Evolutionary conservation across 2,888 invertebrate species (phyloP).

Genomic region (Caenorhabditis doughertyi): DNA sequence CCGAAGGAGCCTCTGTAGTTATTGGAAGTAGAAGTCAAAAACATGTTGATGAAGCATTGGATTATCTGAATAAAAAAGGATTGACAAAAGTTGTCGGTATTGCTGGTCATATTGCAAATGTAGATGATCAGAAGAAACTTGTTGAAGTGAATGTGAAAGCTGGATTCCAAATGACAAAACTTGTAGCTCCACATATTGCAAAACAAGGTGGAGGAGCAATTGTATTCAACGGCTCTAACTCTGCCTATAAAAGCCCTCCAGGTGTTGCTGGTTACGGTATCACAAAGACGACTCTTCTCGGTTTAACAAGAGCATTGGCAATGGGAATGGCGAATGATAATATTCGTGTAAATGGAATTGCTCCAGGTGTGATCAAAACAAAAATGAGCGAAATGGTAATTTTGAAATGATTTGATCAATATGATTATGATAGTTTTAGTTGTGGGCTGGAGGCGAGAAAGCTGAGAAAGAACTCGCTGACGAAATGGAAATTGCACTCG

Average conservation of each 20-base stretch:
- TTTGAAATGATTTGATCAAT: background rate
- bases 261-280: constrained; percentile 91
- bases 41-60: constrained; percentile 87
- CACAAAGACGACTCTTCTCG: constrained; percentile 93
- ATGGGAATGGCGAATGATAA: constrained; percentile 89
- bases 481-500: constrained; percentile 64
- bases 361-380: constrained; percentile 94
- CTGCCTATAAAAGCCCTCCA: constrained; percentile 84
- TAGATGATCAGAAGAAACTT: constrained; percentile 89
- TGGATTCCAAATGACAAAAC: constrained; percentile 91
- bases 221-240: constrained; percentile 80
- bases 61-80: constrained; percentile 87
- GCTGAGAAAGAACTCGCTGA: constrained; percentile 61
- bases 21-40: constrained; percentile 92
- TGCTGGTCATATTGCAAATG: constrained; percentile 93
- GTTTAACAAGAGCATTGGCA: constrained; percentile 90
- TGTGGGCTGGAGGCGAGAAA: constrained; percentile 68
- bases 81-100: constrained; percentile 87
- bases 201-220: constrained; percentile 85
- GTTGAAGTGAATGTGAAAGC: constrained; percentile 94
- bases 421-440: constrained; percentile 19
- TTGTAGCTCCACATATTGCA: constrained; percentile 90
- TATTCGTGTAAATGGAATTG: constrained; percentile 94
- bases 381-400: constrained; percentile 88
- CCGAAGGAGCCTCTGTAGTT: constrained; percentile 94